Conservation (phyloP, 2,888 invertebrate genomes). For the Cremastobaeus sp. region DNA sequence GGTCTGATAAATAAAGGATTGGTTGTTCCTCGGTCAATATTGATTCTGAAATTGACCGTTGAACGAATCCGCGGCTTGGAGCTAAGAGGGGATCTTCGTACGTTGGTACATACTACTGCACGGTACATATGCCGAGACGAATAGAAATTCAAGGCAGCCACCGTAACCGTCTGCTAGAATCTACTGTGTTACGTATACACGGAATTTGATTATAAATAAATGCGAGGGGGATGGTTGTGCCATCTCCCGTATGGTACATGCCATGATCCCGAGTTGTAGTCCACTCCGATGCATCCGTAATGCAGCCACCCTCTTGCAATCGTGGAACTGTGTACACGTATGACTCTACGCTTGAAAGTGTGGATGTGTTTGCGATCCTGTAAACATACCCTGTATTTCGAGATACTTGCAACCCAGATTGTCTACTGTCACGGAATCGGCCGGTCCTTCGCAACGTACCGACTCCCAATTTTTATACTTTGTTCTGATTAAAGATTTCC, state of each 20-base stretch:
- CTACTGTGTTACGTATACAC: slow-evolving; percentile 67
- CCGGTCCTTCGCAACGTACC: slow-evolving; percentile 35
- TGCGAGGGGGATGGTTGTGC: slow-evolving; percentile 68
- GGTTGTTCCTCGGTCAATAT: slow-evolving; percentile 77
- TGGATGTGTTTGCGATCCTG: slow-evolving; percentile 53
- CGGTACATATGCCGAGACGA: slow-evolving; percentile 67
- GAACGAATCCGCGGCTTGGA: slow-evolving; percentile 71
- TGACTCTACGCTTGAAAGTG: slow-evolving; percentile 29
- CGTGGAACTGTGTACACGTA: slow-evolving; percentile 31
- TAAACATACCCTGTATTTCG: slow-evolving; percentile 74
- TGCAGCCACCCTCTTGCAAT: slow-evolving; percentile 69
- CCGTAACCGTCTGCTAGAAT: slow-evolving; percentile 65
- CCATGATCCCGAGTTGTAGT: slow-evolving; percentile 66
- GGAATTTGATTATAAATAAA: slow-evolving; percentile 79
- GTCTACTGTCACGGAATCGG: slow-evolving; percentile 69
- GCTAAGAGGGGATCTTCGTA: slow-evolving; percentile 54
- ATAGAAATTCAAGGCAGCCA: slow-evolving; percentile 75
- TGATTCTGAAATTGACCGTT: slow-evolving; percentile 78
- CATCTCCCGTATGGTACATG: slow-evolving; percentile 68
- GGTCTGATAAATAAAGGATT: slow-evolving; percentile 77
- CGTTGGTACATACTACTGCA: slow-evolving; percentile 59
- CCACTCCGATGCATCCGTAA: slow-evolving; percentile 77
- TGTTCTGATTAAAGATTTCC: slow-evolving; percentile 30
- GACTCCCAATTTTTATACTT: slow-evolving; percentile 43
- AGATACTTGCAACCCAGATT: slow-evolving; percentile 70